Evolutionary conservation across 2,113 vertebrate species (phyloP), one percentile per base, ranked within the genome.

Genomic region (Hippotragus niger): DNA sequence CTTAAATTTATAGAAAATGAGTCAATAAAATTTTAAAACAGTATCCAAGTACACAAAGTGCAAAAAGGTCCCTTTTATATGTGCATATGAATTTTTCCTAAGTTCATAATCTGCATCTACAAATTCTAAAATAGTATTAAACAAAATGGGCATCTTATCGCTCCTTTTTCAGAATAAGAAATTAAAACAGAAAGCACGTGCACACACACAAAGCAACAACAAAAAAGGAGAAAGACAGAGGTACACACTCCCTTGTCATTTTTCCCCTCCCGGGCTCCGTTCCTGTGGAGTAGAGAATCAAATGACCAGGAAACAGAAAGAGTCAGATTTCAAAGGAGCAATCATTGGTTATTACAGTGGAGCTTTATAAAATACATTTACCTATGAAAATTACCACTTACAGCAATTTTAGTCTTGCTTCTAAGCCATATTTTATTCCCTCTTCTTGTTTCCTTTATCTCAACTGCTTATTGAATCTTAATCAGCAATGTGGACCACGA

Each of bases 381-480:
- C 52, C 3, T 7, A 71, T 60, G 19, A 91, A 91, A 88, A 78
- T 80, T 87, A 86, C 7, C 5, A 52, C 19, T 64, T 14, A 6
- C 6, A 45, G 31, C 5, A 55, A 50, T 53, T 50, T 74, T 67
- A 31, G 2, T 31, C 4, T 92, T 67, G 0, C 83, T 91, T 76
- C 43, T 67, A 45, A 76, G 36, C 16, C 36, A 74, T 52, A 23
- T 95, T 92, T 62, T 40, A 90, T 64, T 9, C 10, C 29, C 21
- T 3, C 8, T 85, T 91, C 31, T 21, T 74, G 31, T 62, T 91
- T 87, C 7, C 74, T 90, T 90, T 71, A 71, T 55, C 78, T 71
- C 45, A 88, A 78, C 60, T 84, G 11, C 33, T 87, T 45, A 57
- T 23, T 94, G 31, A 92, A 43, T 58, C 3, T 94, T 87, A 92